A percentile compares a stretch with the other conserved stretches of the same genome.
Evolutionary conservation across 2,113 vertebrate species (phyloP).

Genomic region (Vireo altiloquus): DNA sequence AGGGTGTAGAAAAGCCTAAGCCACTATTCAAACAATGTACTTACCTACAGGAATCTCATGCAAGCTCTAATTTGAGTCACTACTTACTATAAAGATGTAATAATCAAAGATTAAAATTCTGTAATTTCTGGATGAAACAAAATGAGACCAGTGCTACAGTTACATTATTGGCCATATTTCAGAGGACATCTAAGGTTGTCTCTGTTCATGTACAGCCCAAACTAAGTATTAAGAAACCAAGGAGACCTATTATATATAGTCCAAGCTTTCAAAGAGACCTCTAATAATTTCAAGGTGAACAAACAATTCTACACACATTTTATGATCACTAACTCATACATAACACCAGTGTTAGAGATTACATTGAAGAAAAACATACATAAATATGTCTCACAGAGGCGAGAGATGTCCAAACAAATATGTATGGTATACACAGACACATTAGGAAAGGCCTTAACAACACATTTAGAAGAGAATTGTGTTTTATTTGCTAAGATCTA

Average conservation of each 20-base stretch:
- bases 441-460: constrained; percentile 12
- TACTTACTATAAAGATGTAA: not conserved
- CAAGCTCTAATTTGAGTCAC: not conserved
- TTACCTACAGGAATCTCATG: not conserved
- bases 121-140: not conserved
- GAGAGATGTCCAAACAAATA: not conserved
- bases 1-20: not conserved
- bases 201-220: not conserved
- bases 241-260: not conserved
- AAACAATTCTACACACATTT: not conserved
- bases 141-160: not conserved
- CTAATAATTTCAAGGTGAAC: not conserved
- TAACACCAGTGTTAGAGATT: not conserved
- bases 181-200: not conserved
- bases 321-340: not conserved
- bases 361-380: constrained; percentile 1
- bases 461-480: not conserved
- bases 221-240: not conserved
- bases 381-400: not conserved
- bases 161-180: not conserved
- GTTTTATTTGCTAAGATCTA: not conserved
- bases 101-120: not conserved
- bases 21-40: not conserved
- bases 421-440: constrained; percentile 43
- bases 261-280: not conserved